Evolutionary conservation across 2,113 vertebrate genomes (phyloP).

Genomic region (Baryphthengus martii): DNA sequence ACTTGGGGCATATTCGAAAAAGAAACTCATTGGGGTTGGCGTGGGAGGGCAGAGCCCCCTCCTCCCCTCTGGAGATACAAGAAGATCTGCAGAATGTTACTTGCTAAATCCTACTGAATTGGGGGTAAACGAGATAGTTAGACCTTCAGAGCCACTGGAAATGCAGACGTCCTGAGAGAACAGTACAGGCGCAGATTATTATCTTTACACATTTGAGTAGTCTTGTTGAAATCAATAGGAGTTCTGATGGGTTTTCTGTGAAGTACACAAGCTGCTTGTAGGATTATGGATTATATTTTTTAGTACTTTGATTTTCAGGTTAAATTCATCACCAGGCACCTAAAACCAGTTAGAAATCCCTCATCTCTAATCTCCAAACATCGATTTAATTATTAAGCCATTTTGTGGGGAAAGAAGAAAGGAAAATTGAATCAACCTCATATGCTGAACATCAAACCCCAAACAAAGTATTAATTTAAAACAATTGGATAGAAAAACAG

Average conservation of each 20-base stretch:
- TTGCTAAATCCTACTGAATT: background rate
- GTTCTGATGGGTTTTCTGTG: background rate
- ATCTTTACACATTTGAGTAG: background rate
- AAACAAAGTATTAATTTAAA: background rate
- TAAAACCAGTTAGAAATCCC: background rate
- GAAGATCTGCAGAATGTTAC: background rate
- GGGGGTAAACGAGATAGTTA: background rate
- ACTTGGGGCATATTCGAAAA: background rate
- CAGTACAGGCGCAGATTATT: background rate
- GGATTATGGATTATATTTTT: conserved; percentile 10
- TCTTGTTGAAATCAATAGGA: background rate
- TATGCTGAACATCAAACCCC: background rate
- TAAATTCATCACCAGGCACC: background rate
- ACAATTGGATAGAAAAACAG: background rate
- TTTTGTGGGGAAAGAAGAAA: conserved; percentile 20
- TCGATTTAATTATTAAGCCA: background rate
- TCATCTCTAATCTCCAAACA: background rate
- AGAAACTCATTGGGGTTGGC: background rate
- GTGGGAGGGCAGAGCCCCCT: background rate
- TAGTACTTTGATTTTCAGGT: conserved; percentile 15
- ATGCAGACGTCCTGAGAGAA: background rate
- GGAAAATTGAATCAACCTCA: conserved; percentile 8
- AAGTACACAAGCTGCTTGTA: background rate
- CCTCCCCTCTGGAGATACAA: background rate
- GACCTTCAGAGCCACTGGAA: background rate